Evolutionary conservation across 1,140 invertebrate genomes (phyloP), one percentile per base, ranked within the genome.

Genomic region (Bombus waltoni): DNA sequence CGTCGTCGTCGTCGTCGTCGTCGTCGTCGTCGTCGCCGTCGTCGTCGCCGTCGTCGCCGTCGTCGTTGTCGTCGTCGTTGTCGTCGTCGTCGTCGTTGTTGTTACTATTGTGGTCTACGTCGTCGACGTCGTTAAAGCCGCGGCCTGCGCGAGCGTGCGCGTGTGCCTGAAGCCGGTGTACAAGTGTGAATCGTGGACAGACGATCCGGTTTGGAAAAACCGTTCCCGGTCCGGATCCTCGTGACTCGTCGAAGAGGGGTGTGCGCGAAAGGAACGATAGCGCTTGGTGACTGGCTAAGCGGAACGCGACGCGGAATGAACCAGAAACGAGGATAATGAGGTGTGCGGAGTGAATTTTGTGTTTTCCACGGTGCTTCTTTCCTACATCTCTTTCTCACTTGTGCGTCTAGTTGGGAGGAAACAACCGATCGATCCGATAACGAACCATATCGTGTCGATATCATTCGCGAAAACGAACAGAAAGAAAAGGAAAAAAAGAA

Each of bases 181-280:
- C 70, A 76, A 87, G 81, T 83, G 85, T 84, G 80, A 84, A 77
- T 71, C 74, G 75, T 44, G 66, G 74, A 79, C 57, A 87, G 82
- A 85, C 82, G 77, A 85, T 85, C 82, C 73, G 82, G 82, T 85
- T 81, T 85, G 75, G 68, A 65, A 85, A 85, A 85, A 85, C 83
- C 81, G 81, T 70, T 28, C 57, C 25, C 72, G 59, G 42, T 35
- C 75, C 59, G 81, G 59, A 78, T 85, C 83, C 83, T 80, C 83
- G 82, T 79, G 82, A 78, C 82, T 71, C 75, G 83, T 80, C 83
- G 66, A 47, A 85, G 83, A 85, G 83, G 83, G 83, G 83, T 80
- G 77, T 73, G 81, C 81, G 81, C 72, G 84, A 84, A 68, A 84
- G 44, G 59, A 74, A 68, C 70, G 71, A 66, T 28, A 53, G 28